Evolutionary conservation across 2,113 vertebrate species (phyloP).

Genomic region (Mesembrinibis cayennensis): DNA sequence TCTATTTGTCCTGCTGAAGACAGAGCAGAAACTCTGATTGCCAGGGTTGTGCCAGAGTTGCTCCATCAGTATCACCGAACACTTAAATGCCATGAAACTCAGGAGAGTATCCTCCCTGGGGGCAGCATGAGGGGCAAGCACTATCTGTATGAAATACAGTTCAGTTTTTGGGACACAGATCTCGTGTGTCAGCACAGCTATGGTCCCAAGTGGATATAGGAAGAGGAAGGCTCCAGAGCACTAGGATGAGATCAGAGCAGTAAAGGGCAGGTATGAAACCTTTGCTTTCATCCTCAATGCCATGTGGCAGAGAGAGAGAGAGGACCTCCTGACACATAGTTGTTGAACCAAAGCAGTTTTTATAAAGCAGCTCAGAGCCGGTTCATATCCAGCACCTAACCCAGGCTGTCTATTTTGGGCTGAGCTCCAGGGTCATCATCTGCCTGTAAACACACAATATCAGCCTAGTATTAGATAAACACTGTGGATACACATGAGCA

Average conservation of each 20-base stretch:
- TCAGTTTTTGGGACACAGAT: neutral
- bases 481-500: neutral
- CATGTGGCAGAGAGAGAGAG: neutral
- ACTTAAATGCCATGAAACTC: neutral
- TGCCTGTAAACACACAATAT: neutral
- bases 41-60: neutral
- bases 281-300: neutral
- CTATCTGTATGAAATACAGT: neutral
- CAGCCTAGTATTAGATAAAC: neutral
- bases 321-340: neutral
- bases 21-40: neutral
- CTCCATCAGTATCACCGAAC: neutral
- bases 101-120: neutral
- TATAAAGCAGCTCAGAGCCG: neutral
- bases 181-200: neutral
- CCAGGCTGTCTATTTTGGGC: neutral
- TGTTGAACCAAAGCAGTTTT: neutral
- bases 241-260: neutral
- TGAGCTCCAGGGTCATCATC: neutral
- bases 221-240: neutral
- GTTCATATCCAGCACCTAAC: neutral
- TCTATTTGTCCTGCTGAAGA: neutral
- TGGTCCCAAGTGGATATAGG: neutral
- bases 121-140: neutral
- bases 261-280: neutral